Evolutionary conservation across 2,797 vertebrate species (phyloP), one percentile per base, ranked within the genome.

Genomic region (Amazona finschi): DNA sequence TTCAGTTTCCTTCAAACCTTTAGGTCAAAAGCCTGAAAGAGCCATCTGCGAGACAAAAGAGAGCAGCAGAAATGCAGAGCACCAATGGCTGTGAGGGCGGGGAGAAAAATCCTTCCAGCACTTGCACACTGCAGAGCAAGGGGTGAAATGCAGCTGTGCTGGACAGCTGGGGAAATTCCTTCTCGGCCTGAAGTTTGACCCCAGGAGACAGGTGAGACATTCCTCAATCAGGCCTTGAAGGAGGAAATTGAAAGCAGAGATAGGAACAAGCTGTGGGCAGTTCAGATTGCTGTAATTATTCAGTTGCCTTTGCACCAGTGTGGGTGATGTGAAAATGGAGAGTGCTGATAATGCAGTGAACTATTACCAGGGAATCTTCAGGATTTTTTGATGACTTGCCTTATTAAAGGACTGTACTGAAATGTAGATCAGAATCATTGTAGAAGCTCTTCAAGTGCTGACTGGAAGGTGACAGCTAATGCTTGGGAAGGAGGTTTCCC

Each of bases 231-330:
- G 50, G 50, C n/a, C 60, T 70, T 73, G 25, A 12, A 64, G 64
- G 41, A 86, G 46, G 74, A 96, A 86, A 74, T n/a, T 67, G 79
- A 90, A 89, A 38, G 64, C 72, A 83, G 33, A 92, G 85, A 86
- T 61, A 90, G 84, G 75, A 93, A 70, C 19, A 57, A 87, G 28
- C 69, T 93, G 71, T 76, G 71, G 75, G 76, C 52, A 79, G 50
- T 84, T 60, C 53, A 60, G 80, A 65, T 75, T 50, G 70, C 55
- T 82, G 83, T 80, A 84, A 86, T 95, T 91, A 81, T 74, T 92
- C 76, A 89, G 53, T 93, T 90, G 85, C 43, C 77, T 79, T 84
- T 66, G 71, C 47, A 89, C 65, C 43, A 52, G 75, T 83, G 57
- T 79, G 64, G 13, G 53, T 70, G 89, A 84, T 11, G 52, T 46